A percentile compares a stretch with the other conserved stretches of the same genome.
phyloP scores from a whole-genome alignment of 2,888 invertebrate genomes.

The Saturnia japonica region DNA sequence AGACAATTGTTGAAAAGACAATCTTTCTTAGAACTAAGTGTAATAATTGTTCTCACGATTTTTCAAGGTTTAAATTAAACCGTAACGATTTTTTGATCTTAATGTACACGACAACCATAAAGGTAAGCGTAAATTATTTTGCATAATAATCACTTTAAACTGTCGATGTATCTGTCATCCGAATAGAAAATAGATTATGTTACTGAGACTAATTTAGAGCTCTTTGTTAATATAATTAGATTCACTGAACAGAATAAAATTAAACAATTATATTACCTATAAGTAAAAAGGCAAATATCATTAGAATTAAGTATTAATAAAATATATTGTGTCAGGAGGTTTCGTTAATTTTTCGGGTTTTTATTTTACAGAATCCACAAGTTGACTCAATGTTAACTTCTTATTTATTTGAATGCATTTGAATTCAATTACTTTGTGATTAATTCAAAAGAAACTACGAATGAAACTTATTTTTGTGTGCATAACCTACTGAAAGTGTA shows the following conservation, averaged over 20 bases:
- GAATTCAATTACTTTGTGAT: background rate
- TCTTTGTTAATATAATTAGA: background rate
- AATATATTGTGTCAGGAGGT: background rate
- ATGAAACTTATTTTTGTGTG: background rate
- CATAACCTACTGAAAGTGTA: background rate
- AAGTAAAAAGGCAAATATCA: no score
- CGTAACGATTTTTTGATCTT: background rate
- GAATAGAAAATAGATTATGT: conserved; percentile 10
- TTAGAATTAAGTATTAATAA: background rate
- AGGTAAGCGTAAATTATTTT: background rate
- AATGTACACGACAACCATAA: conserved; percentile 4
- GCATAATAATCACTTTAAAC: conserved; percentile 7
- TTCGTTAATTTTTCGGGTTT: background rate
- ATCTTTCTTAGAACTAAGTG: conserved; percentile 2
- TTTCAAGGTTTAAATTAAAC: conserved; percentile 11
- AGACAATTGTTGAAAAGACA: conserved; percentile 1
- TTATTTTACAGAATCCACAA: background rate
- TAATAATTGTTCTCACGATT: conserved; percentile 8
- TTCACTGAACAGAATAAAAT: background rate
- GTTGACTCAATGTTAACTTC: background rate
- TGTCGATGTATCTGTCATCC: background rate
- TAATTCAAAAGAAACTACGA: background rate
- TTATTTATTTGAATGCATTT: background rate
- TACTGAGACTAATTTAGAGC: conserved; percentile 1
- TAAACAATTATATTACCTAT: no score